phyloP scores from a whole-genome alignment of 2,797 vertebrate species.

The Enteromius paludinosus region DNA sequence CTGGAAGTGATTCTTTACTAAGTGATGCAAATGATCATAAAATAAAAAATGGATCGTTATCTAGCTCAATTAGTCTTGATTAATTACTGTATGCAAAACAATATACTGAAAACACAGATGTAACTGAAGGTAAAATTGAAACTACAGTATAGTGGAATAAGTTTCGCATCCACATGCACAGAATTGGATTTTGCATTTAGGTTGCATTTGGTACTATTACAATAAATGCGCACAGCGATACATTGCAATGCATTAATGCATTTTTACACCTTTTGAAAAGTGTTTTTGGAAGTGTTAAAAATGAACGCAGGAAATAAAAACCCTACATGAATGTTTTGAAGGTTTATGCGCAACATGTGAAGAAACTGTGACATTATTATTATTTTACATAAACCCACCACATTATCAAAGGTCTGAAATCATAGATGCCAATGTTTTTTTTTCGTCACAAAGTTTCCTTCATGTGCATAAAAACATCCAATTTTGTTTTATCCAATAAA shows the following conservation, averaged over 20 bases:
- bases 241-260: conserved; percentile 13
- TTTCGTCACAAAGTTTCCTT: background rate
- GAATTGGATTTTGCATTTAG: background rate
- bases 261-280: background rate
- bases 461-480: background rate
- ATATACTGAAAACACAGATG: background rate
- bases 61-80: background rate
- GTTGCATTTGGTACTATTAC: background rate
- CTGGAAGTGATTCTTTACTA: background rate
- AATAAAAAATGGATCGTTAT: background rate
- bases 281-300: background rate
- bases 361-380: background rate
- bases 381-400: background rate
- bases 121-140: background rate
- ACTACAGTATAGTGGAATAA: background rate
- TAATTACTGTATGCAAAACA: background rate
- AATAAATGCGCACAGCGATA: too few relatives aligned
- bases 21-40: too few relatives aligned
- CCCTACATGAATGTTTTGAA: conserved; percentile 3
- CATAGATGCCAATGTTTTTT: background rate
- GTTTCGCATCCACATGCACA: background rate
- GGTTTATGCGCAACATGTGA: background rate
- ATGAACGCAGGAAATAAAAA: background rate
- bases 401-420: background rate
- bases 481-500: background rate